Evolutionary conservation across 2,888 invertebrate genomes (phyloP).

Genomic region (Idaea biselata): DNA sequence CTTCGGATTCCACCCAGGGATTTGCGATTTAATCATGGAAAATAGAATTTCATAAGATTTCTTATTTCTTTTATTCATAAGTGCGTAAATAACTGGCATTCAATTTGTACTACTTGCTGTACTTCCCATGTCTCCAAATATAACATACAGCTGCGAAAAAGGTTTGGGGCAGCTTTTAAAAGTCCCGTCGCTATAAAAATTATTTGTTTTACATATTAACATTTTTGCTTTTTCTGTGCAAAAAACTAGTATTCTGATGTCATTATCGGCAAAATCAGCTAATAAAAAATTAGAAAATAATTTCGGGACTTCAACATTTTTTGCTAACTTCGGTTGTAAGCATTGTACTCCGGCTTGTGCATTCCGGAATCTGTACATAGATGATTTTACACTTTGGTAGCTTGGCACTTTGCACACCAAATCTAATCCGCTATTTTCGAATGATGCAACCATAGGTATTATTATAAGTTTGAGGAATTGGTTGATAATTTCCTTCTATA

Average conservation of each 20-base stretch:
- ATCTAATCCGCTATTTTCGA: no score
- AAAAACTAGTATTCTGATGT: constrained; percentile 10
- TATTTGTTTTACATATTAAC: constrained; percentile 8
- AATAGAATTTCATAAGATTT: constrained; percentile 12
- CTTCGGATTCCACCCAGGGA: constrained; percentile 15
- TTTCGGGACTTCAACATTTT: constrained; percentile 11
- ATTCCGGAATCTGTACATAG: no score
- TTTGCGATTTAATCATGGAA: constrained; percentile 10
- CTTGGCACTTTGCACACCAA: no score
- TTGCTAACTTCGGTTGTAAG: no score
- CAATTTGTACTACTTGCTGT: constrained; percentile 2
- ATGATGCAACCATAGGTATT: no score
- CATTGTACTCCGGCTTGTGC: no score
- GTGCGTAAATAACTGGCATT: constrained; percentile 11
- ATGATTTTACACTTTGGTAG: no score
- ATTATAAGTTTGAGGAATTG: no score
- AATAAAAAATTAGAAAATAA: constrained; percentile 11
- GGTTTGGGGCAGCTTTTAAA: constrained; percentile 15
- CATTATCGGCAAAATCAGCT: constrained; percentile 10
- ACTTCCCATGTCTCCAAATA: constrained; percentile 15
- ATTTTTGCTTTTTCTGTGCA: constrained; percentile 11
- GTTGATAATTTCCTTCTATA: no score
- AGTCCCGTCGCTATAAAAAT: constrained; percentile 11
- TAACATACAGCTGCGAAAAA: constrained; percentile 13
- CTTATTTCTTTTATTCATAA: constrained; percentile 10